A percentile compares a stretch with the other conserved stretches of the same genome.
Evolutionary conservation across 2,113 vertebrate species (phyloP).

Genomic region (Pachycephala philippinensis): DNA sequence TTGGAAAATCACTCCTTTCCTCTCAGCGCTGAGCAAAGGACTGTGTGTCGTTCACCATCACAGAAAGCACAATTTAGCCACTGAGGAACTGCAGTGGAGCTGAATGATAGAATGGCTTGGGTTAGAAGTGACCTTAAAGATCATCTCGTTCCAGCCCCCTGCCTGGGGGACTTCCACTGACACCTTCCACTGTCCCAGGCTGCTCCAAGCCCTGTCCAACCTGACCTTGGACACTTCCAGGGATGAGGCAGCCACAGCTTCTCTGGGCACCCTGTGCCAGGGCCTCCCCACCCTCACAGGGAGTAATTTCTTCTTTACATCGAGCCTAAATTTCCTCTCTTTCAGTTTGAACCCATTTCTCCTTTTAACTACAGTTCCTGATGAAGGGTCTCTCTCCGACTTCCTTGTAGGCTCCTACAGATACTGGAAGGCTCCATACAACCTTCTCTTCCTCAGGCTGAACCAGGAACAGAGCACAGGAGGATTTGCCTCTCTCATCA

Average conservation of each 20-base stretch:
- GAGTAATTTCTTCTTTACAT: neutral
- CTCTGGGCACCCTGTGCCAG: neutral
- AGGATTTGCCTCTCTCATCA: neutral
- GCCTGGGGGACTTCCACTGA: neutral
- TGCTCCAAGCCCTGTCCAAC: neutral
- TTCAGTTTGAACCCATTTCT: neutral
- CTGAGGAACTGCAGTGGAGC: neutral
- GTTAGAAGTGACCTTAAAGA: neutral
- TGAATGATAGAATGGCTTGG: neutral
- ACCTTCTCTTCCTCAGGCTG: neutral
- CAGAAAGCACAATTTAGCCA: neutral
- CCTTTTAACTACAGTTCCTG: neutral
- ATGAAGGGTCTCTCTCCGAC: neutral
- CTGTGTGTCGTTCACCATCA: neutral
- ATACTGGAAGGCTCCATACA: neutral
- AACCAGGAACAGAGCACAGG: too few species aligned
- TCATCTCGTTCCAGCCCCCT: rapidly evolving
- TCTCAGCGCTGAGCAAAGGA: neutral
- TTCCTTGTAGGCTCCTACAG: neutral
- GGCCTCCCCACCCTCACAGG: neutral
- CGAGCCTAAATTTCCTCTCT: neutral
- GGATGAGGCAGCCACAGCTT: neutral
- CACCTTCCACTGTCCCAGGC: neutral
- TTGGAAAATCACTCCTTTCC: neutral
- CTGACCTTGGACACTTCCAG: neutral